Conservation (phyloP, 2,888 invertebrate species). For the Deilephila porcellus region DNA sequence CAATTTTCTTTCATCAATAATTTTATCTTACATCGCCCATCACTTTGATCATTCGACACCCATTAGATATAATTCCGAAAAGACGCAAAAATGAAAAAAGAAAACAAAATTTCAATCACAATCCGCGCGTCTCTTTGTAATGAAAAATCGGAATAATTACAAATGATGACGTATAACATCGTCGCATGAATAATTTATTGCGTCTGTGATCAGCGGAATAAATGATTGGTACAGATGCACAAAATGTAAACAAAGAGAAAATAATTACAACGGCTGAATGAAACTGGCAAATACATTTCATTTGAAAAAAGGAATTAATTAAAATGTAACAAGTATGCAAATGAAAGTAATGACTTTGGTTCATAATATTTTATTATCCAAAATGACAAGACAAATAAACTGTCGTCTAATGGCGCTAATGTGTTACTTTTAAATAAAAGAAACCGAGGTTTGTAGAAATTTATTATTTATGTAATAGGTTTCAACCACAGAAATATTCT, state of each 20-base stretch:
- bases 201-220: neutral
- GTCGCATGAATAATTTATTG: conserved; percentile 10
- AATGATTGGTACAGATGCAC: neutral
- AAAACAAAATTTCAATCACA: neutral
- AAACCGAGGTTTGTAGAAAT: no score
- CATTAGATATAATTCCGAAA: neutral
- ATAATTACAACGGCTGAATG: no score
- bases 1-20: neutral
- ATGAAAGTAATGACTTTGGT: no score
- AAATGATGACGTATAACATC: conserved; percentile 9
- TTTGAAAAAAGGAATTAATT: no score
- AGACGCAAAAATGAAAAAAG: neutral
- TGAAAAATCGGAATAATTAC: conserved; percentile 15
- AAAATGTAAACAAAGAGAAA: neutral
- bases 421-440: no score
- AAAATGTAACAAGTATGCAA: no score
- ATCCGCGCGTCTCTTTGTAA: conserved; percentile 12
- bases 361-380: no score
- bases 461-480: no score
- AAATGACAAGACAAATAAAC: no score
- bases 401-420: no score
- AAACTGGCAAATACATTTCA: no score
- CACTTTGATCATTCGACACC: neutral
- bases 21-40: neutral
- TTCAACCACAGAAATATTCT: no score